phyloP scores from a whole-genome alignment of 2,888 invertebrate species.

The Ormyrus labotus region DNA sequence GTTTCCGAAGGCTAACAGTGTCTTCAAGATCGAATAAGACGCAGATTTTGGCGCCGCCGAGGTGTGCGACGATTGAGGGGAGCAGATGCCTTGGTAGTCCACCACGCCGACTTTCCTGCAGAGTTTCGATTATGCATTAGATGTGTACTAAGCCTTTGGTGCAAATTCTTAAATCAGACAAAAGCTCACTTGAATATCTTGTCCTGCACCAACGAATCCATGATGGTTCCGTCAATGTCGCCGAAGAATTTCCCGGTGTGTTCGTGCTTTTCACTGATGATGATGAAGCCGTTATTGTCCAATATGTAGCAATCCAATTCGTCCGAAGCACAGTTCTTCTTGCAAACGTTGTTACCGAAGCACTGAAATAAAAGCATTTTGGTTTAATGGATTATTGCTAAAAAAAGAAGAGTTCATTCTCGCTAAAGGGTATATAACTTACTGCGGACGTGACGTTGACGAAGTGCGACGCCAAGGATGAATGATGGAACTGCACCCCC shows the following conservation, averaged over 20 bases:
- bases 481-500: conserved; percentile 92
- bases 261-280: conserved; percentile 90
- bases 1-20: conserved; percentile 63
- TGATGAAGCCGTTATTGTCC: conserved; percentile 96
- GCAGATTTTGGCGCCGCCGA: conserved; percentile 73
- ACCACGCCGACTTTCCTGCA: conserved; percentile 86
- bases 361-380: conserved; percentile 78
- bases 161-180: neutral
- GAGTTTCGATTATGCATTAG: conserved; percentile 20
- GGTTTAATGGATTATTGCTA: neutral
- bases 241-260: conserved; percentile 96
- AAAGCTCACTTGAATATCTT: conserved; percentile 83
- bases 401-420: neutral
- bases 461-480: conserved; percentile 89
- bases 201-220: conserved; percentile 94
- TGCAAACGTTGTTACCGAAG: conserved; percentile 82
- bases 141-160: neutral
- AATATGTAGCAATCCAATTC: conserved; percentile 94
- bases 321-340: conserved; percentile 90
- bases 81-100: conserved; percentile 93
- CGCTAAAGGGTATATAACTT: conserved; percentile 63
- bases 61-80: conserved; percentile 74
- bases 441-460: conserved; percentile 92
- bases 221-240: conserved; percentile 94
- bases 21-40: conserved; percentile 62